Percentiles rank a stretch among this genome's conserved stretches.
Evolutionary conservation across 1,140 invertebrate genomes (phyloP).

Genomic region (Bombus impatiens): DNA sequence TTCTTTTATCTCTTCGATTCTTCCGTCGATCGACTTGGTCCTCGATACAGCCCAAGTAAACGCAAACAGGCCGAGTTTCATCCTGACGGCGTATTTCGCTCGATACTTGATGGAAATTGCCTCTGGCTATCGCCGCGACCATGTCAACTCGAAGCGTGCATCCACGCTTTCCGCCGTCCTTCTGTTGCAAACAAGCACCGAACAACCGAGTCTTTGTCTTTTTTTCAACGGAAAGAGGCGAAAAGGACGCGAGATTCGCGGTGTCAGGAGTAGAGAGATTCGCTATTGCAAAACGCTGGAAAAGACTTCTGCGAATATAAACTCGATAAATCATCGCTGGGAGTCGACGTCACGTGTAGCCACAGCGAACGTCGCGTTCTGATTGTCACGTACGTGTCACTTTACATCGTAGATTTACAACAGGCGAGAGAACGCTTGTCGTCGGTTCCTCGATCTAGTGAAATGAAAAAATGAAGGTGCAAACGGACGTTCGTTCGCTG

Average conservation of each 20-base stretch:
- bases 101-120: constrained; percentile 58
- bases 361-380: no score
- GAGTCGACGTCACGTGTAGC: background rate
- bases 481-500: no score
- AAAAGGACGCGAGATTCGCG: background rate
- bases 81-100: constrained; percentile 15
- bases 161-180: background rate
- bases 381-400: no score
- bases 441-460: no score
- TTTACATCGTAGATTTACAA: no score
- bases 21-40: constrained; percentile 20
- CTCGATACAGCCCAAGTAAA: constrained; percentile 32
- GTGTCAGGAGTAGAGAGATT: no score
- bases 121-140: constrained; percentile 54
- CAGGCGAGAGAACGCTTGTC: no score
- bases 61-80: constrained; percentile 51
- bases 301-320: background rate
- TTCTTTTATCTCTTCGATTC: background rate
- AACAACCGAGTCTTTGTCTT: background rate
- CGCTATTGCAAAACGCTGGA: background rate
- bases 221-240: background rate
- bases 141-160: constrained; percentile 4
- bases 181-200: background rate
- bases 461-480: no score
- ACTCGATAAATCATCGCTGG: background rate